These are phyloP conservation scores for Leptobrachium leishanense DNA, from an alignment of 2,113 vertebrate species.

Conservation along the genomic window DNA sequence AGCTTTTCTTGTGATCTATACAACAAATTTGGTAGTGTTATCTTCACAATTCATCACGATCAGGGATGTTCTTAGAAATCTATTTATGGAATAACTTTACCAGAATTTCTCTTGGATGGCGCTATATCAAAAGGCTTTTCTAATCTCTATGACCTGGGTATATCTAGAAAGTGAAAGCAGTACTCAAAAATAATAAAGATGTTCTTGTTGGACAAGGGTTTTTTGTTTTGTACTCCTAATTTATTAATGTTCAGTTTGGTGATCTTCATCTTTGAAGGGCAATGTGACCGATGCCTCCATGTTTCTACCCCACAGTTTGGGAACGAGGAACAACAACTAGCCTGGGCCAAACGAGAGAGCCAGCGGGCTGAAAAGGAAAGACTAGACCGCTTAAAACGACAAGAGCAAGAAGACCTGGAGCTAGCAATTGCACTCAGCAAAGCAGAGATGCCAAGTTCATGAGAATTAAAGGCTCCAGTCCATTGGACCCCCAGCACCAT, in stretches of 20 bases:
- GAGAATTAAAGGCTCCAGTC: conserved; percentile 53
- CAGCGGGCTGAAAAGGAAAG: conserved; percentile 91
- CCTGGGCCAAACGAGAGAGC: conserved; percentile 96
- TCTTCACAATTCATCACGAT: too few relatives aligned
- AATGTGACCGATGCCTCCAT: conserved; percentile 49
- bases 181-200: too few relatives aligned
- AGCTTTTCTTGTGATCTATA: too few relatives aligned
- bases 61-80: too few relatives aligned
- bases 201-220: too few relatives aligned
- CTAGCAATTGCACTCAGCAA: conserved; percentile 97
- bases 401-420: conserved; percentile 97
- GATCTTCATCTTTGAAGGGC: not conserved
- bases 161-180: too few relatives aligned
- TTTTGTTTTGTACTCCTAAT: too few relatives aligned
- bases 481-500: conserved; percentile 18
- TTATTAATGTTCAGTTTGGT: not conserved
- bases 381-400: conserved; percentile 84
- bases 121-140: too few relatives aligned
- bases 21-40: too few relatives aligned
- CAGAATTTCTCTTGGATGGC: too few relatives aligned
- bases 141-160: too few relatives aligned
- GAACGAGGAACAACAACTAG: conserved; percentile 97
- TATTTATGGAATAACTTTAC: too few relatives aligned
- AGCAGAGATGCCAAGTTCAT: conserved; percentile 92
- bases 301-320: conserved; percentile 78